Base-by-base conservation (phyloP, 2,113 vertebrate species). In the Sceloporus tristichus region DNA sequence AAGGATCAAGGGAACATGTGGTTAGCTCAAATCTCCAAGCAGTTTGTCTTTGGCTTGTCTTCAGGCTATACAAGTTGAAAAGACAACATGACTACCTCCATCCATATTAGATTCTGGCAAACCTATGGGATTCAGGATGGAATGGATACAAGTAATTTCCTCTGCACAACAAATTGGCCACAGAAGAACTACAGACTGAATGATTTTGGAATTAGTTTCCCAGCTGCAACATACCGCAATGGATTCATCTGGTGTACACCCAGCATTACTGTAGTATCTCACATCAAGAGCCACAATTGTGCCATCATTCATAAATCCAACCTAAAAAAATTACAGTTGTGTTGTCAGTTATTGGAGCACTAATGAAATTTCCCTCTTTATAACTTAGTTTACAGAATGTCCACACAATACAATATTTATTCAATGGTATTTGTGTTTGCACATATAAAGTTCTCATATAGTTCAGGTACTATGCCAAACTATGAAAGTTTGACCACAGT, bases 261-360 rank as follows among this genome's bases (percentile, higher is more conserved):
- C 97, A 2, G 91, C 95, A 9, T 97, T 97, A 78, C 87, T 9
- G 82, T 94, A 97, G 62, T 94, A 75, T 16, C 34, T 93, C 11
- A 97, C 3, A 79, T 97, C 96, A 27, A 94, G 95, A 18, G 97
- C 96, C 62, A 94, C 34, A 70, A 97, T 97, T 81, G 81, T 93
- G 3, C 97, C 97, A 25, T 97, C 95, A 1, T 94, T 95, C 96
- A 96, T 96, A 77, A 96, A 97, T 29, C 97, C 97, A 34, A 97
- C 96, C 97, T 97, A 88, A 5, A 48, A 48, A 75, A 77, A 6
- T 77, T 77, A 48, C 34, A 75, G 40, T 48, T 77, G 21, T 23
- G 8, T 38, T 21, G 7, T 48, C 38, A 76, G 74, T 42, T 25
- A 23, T 77, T 77, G 10, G n/a, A 74, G 14, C 16, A 34, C 3